Conservation (phyloP, 2,113 vertebrate species). For the Ivindomyrus marchei region DNA sequence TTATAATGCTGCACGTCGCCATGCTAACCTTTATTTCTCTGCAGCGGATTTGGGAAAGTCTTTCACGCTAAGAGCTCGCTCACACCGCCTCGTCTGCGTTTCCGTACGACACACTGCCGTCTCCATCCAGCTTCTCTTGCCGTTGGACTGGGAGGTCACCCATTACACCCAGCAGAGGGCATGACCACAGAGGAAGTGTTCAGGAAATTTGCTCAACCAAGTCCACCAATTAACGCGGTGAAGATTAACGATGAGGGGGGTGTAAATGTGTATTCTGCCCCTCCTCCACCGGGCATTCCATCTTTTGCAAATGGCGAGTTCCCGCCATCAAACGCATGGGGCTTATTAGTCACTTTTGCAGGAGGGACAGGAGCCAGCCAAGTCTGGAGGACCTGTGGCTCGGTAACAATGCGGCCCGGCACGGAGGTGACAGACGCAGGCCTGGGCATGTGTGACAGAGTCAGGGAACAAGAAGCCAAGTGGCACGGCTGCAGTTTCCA, state of each 20-base stretch:
- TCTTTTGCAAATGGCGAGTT: background rate
- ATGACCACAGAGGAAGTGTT: background rate
- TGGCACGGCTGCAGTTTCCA: background rate
- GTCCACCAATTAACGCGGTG: background rate
- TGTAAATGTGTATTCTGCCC: background rate
- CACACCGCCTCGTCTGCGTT: background rate
- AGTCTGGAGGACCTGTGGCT: background rate
- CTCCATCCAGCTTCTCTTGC: background rate
- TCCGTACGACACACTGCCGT: background rate
- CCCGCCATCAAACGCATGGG: background rate
- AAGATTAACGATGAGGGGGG: background rate
- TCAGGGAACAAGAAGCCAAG: background rate
- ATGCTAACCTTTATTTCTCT: background rate
- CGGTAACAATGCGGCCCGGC: background rate
- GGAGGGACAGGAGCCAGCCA: background rate
- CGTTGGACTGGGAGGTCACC: background rate
- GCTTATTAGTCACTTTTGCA: background rate
- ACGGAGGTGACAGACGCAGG: background rate
- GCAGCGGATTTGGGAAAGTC: background rate
- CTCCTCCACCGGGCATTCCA: background rate
- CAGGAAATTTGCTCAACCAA: background rate
- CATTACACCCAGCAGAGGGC: background rate
- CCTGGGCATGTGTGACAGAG: background rate
- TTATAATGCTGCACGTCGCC: background rate
- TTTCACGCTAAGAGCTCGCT: background rate